A percentile compares a stretch with the other conserved stretches of the same genome.
phyloP scores from a whole-genome alignment of 2,888 invertebrate genomes.

The Dascillus cervinus region DNA sequence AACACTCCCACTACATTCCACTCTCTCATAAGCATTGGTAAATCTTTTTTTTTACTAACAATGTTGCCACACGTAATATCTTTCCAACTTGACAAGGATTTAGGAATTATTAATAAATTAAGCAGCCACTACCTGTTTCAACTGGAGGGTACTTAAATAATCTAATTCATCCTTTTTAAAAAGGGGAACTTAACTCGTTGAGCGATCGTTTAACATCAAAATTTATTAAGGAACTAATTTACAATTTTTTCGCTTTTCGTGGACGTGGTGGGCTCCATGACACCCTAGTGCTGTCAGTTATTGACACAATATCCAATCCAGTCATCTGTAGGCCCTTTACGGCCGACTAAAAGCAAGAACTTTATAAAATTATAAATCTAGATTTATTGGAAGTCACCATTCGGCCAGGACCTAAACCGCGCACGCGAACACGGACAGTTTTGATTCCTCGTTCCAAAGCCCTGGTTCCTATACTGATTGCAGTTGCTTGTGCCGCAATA shows the following conservation, averaged over 20 bases:
- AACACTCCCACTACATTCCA: too few relatives aligned
- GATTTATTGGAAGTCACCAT: conserved; percentile 54
- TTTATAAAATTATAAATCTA: conserved; percentile 6
- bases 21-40: too few relatives aligned
- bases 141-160: too few relatives aligned
- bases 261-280: conserved; percentile 78
- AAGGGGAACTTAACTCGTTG: too few relatives aligned
- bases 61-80: too few relatives aligned
- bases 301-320: conserved; percentile 81
- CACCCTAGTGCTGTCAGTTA: conserved; percentile 85
- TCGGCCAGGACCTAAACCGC: conserved; percentile 84
- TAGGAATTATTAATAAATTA: too few relatives aligned
- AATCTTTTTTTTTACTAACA: too few relatives aligned
- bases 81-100: too few relatives aligned
- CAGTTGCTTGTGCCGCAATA: conserved; percentile 93
- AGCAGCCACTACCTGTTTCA: too few relatives aligned
- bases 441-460: conserved; percentile 64
- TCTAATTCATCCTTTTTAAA: too few relatives aligned
- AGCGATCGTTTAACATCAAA: too few relatives aligned
- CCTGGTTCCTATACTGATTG: conserved; percentile 65
- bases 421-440: conserved; percentile 67
- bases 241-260: conserved; percentile 77
- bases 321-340: conserved; percentile 91
- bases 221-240: too few relatives aligned
- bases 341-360: conserved; percentile 60